Base-by-base conservation (phyloP, 1,140 invertebrate genomes). In the Leptonema lineaticorne region DNA sequence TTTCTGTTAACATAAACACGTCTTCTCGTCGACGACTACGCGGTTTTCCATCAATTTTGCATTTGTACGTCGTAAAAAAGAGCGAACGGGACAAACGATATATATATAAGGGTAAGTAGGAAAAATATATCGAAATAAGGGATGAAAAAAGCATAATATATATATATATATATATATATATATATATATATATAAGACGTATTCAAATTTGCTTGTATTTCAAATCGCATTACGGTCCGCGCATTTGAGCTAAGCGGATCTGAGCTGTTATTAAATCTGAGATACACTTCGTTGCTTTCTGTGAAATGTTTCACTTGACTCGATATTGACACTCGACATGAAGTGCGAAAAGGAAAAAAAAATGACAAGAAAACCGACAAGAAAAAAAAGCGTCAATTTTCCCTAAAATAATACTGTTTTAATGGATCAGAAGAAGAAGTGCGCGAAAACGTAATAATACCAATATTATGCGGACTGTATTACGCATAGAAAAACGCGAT, bases 181-280 rank as follows among this genome's bases (percentile, higher is more conserved):
- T n/a, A n/a, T n/a, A n/a, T n/a, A n/a, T n/a, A n/a, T n/a, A n/a
- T n/a, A 30, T 9, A 37, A 59, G 57, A 22, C 5, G 57, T 28
- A 59, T 59, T 27, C 57, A 28, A 59, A n/a, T 59, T 59, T 59
- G 57, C 57, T 30, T 59, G 57, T 59, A 27, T 59, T 59, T 59
- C 28, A 59, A 59, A 59, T 59, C 57, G 18, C 57, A 59, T 59
- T 33, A 33, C 57, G 28, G 28, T 24, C 11, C 18, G 16, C 27
- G 57, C n/a, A n/a, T 59, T 59, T 22, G 57, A 30, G 57, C 27
- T 28, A 33, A 33, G 57, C 16, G 57, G 28, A 18, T 59, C 57
- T 24, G 50, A 24, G 22, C 46, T 50, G 46, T 50, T 53, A 53
- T 53, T 53, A 53, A 53, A 53, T 53, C 22, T 53, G 5, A 2